Evolutionary conservation across 2,888 invertebrate species (phyloP).

Genomic region (Romanomermis culicivorax): DNA sequence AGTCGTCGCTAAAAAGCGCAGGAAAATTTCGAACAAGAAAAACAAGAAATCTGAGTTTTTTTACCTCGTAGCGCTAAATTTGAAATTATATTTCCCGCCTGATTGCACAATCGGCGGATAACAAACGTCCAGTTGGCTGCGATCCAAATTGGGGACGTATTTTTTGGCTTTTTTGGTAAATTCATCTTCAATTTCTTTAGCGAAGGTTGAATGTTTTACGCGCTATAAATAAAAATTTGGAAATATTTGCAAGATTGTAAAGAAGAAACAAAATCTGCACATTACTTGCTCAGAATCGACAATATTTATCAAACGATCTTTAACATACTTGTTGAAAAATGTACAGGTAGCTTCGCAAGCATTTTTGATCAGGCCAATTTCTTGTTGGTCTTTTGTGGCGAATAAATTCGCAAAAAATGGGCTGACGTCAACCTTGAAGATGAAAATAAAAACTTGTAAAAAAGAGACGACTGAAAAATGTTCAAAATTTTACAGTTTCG

Average conservation of each 20-base stretch:
- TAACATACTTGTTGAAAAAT: slow-evolving; percentile 82
- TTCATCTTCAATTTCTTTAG: slow-evolving; percentile 79
- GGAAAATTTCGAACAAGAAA: not conserved
- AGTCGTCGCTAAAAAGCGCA: slow-evolving; percentile 54
- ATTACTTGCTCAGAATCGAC: slow-evolving; percentile 74
- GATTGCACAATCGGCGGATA: slow-evolving; percentile 97
- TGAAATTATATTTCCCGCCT: slow-evolving; percentile 86
- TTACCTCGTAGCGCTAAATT: slow-evolving; percentile 63
- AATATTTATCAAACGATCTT: slow-evolving; percentile 92
- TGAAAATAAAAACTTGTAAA: slow-evolving; percentile 2
- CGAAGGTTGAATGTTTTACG: slow-evolving; percentile 80
- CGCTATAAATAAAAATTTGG: slow-evolving; percentile 42
- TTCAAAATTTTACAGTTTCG: slow-evolving; percentile 40
- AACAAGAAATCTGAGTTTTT: slow-evolving; percentile 2
- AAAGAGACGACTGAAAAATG: not conserved
- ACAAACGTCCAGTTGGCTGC: slow-evolving; percentile 76
- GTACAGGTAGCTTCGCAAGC: slow-evolving; percentile 78
- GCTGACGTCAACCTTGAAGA: slow-evolving; percentile 46
- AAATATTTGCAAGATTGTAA: not conserved
- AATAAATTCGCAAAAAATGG: slow-evolving; percentile 61
- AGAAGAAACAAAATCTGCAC: too few species aligned
- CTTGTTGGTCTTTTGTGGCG: slow-evolving; percentile 80
- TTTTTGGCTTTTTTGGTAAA: slow-evolving; percentile 64
- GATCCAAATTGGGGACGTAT: slow-evolving; percentile 71
- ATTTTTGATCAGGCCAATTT: slow-evolving; percentile 67